Evolutionary conservation across 2,797 vertebrate species (phyloP).

Genomic region (Coendou prehensilis): DNA sequence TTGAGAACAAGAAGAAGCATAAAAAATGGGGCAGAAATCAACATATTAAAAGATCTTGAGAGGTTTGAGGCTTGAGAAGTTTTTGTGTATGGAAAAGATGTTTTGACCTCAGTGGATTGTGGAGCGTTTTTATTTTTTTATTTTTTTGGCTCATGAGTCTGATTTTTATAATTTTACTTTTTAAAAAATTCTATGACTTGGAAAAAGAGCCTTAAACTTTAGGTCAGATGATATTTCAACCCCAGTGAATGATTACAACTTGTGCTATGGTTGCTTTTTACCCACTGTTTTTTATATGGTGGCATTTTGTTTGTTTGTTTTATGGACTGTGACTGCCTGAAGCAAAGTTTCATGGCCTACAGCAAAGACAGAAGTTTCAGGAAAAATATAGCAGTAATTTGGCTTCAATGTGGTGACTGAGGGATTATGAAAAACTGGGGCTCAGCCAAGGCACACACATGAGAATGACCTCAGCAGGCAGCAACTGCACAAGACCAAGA

Average conservation of each 20-base stretch:
- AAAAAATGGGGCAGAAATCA: slow-evolving; percentile 26
- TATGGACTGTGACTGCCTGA: background rate
- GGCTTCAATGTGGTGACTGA: background rate
- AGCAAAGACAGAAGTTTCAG: background rate
- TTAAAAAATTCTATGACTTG: background rate
- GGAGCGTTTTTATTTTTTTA: background rate
- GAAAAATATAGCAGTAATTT: background rate
- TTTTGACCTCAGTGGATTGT: slow-evolving; percentile 1
- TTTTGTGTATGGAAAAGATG: slow-evolving; percentile 18
- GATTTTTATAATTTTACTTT: slow-evolving; percentile 52
- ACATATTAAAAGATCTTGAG: background rate
- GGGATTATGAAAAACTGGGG: slow-evolving; percentile 3
- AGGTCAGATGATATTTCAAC: background rate
- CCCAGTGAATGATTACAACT: background rate
- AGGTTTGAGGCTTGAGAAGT: background rate
- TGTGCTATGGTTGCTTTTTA: background rate
- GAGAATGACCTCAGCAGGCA: background rate
- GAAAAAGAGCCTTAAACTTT: background rate
- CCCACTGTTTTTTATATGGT: background rate
- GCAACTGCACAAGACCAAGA: background rate
- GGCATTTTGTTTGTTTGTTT: slow-evolving; percentile 45
- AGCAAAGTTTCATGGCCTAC: slow-evolving; percentile 10
- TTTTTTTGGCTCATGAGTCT: background rate
- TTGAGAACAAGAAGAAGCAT: slow-evolving; percentile 1
- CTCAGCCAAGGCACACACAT: background rate